phyloP scores from a whole-genome alignment of 2,113 vertebrate genomes.

The Sula dactylatra region DNA sequence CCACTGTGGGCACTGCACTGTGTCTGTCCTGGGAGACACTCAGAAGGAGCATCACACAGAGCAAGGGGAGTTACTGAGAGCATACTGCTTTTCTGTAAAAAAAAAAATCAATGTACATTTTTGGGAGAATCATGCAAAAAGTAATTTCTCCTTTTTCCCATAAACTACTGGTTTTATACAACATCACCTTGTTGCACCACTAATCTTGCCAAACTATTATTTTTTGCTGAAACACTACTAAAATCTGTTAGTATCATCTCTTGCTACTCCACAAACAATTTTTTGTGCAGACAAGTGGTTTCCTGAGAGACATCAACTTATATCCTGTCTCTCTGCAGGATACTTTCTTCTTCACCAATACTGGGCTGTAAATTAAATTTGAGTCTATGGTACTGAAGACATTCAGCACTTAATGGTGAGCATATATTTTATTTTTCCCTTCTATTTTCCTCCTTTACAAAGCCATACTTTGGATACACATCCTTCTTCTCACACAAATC shows the following conservation, averaged over 20 bases:
- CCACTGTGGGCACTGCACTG: neutral
- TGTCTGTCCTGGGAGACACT: neutral
- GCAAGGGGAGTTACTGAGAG: neutral
- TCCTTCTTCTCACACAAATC: neutral
- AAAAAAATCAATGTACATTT: neutral
- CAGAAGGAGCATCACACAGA: rapidly evolving
- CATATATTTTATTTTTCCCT: neutral
- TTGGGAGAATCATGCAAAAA: neutral
- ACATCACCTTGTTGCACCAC: neutral
- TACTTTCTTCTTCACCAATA: neutral
- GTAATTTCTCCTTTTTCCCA: neutral
- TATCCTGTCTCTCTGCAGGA: neutral
- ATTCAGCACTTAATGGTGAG: neutral
- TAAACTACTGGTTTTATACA: neutral
- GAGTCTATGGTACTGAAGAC: neutral
- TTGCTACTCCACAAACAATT: neutral
- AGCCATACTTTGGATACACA: neutral
- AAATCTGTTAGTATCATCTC: neutral
- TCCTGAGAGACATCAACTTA: neutral
- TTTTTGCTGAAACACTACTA: neutral
- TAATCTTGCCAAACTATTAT: neutral
- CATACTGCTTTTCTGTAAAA: neutral
- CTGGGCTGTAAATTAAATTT: neutral
- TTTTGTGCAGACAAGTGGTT: neutral
- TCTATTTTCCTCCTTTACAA: neutral